Evolutionary conservation across 2,113 vertebrate genomes (phyloP).

Genomic region (Tiliqua scincoides): DNA sequence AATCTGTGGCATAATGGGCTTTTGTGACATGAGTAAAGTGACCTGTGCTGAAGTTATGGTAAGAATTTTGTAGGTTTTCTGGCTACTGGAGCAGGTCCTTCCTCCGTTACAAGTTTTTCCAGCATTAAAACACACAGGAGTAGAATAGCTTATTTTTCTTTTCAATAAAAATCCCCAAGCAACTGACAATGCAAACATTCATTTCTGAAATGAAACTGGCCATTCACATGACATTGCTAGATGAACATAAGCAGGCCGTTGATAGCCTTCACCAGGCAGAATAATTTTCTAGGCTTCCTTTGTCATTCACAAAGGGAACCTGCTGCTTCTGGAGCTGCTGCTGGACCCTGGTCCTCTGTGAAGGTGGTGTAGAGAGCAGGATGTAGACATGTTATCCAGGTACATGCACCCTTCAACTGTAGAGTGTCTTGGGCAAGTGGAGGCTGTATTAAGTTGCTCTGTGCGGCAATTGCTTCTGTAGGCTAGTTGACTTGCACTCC

Average conservation of each 20-base stretch:
- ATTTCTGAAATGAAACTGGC: constrained; percentile 46
- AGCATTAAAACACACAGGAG: constrained; percentile 43
- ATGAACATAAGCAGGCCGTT: constrained; percentile 61
- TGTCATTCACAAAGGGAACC: neutral
- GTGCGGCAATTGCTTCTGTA: neutral
- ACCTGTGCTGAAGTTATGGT: constrained; percentile 69
- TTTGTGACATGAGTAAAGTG: constrained; percentile 64
- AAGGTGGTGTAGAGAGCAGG: neutral
- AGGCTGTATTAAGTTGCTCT: neutral
- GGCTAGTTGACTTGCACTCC: too few relatives aligned
- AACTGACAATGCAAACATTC: constrained; percentile 69
- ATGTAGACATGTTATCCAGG: too few relatives aligned
- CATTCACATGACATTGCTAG: constrained; percentile 27
- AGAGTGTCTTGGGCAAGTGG: neutral
- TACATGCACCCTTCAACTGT: neutral
- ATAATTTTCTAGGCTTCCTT: neutral
- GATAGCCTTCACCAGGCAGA: constrained; percentile 46
- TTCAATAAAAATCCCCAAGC: neutral
- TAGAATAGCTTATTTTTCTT: constrained; percentile 13
- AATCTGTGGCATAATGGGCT: constrained; percentile 62
- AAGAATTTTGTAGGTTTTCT: constrained; percentile 74
- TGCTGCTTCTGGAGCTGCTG: neutral
- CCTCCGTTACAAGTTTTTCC: constrained; percentile 64
- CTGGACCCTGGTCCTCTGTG: neutral
- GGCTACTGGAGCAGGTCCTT: constrained; percentile 68